These are phyloP conservation scores for Hyperoplus lanceolatus DNA, from an alignment of 2,797 vertebrate genomes.

Conservation along the genomic window DNA sequence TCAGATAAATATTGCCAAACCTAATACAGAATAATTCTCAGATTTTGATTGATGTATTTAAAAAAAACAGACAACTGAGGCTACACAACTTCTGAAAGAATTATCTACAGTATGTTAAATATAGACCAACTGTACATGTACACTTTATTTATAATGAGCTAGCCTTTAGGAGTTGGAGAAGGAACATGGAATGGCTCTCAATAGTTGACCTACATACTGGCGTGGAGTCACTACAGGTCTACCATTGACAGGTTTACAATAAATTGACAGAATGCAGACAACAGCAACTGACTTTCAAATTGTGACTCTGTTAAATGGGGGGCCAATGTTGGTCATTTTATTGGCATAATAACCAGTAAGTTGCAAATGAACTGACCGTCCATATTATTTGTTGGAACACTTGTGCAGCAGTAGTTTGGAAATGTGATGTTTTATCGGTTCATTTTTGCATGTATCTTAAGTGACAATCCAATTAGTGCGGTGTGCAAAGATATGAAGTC, in stretches of 20 bases:
- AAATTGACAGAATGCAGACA: neutral
- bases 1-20: no score
- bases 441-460: neutral
- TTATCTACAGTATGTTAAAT: slow-evolving; percentile 2
- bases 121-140: neutral
- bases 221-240: no score
- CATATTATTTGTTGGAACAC: neutral
- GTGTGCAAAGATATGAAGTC: neutral
- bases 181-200: neutral
- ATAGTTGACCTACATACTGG: neutral
- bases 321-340: neutral
- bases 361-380: neutral
- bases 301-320: no score
- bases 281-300: neutral
- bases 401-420: neutral
- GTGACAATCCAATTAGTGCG: neutral
- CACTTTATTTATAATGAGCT: slow-evolving; percentile 25
- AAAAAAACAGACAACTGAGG: no score
- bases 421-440: neutral
- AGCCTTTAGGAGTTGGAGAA: neutral
- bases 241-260: no score
- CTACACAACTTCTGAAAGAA: no score
- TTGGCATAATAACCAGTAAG: neutral
- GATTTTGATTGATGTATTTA: no score
- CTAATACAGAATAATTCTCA: no score